phyloP scores from a whole-genome alignment of 2,888 invertebrate species.

The Trichopria drosophilae region DNA sequence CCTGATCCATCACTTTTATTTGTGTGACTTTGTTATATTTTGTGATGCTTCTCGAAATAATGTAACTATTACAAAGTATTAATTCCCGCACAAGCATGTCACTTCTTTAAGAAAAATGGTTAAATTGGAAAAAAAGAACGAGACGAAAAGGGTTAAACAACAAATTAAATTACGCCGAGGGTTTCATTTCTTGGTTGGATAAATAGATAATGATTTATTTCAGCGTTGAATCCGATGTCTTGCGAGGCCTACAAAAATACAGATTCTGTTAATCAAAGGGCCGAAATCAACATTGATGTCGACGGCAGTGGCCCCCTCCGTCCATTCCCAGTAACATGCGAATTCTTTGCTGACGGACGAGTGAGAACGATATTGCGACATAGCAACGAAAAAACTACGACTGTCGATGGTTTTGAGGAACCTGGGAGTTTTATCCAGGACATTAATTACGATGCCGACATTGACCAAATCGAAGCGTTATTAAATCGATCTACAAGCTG shows the following conservation, averaged over 20 bases:
- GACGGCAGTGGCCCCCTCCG: constrained; percentile 93
- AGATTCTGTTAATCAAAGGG: constrained; percentile 72
- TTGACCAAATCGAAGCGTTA: constrained; percentile 83
- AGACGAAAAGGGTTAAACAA: neutral
- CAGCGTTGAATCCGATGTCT: constrained; percentile 82
- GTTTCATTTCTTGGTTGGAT: constrained; percentile 31
- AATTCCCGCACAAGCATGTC: too few relatives aligned
- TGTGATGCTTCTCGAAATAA: too few relatives aligned
- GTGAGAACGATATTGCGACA: constrained; percentile 80
- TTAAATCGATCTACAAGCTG: constrained; percentile 83
- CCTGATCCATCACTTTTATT: too few relatives aligned
- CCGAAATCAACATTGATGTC: constrained; percentile 84
- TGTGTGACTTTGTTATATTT: too few relatives aligned
- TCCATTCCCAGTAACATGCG: constrained; percentile 89
- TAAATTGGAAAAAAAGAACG: neutral
- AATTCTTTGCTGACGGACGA: constrained; percentile 79
- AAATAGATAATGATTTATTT: neutral
- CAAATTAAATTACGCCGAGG: too few relatives aligned
- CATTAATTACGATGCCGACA: constrained; percentile 82
- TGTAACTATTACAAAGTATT: too few relatives aligned
- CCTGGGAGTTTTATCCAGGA: constrained; percentile 88
- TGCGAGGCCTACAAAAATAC: constrained; percentile 85
- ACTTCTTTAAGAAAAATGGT: too few relatives aligned
- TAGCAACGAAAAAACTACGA: constrained; percentile 73
- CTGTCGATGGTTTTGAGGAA: constrained; percentile 90